Conservation (phyloP, 2,888 invertebrate genomes). For the Dasysyrphus albostriatus region DNA sequence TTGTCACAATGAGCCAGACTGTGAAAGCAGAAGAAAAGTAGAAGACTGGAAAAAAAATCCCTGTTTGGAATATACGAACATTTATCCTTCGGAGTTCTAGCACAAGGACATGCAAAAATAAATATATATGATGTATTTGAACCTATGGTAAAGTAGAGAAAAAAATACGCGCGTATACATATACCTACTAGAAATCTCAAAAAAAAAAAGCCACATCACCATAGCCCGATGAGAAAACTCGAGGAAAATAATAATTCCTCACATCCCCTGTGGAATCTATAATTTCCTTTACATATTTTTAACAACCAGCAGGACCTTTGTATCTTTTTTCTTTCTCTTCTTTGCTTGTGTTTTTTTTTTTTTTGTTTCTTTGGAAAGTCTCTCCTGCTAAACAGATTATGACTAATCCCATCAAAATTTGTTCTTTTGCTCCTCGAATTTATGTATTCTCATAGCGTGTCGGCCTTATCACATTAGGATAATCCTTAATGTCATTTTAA, state of each 20-base stretch:
- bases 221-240: slow-evolving; percentile 74
- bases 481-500: slow-evolving; percentile 76
- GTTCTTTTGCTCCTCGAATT: slow-evolving; percentile 58
- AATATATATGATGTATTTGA: slow-evolving; percentile 19
- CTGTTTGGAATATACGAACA: slow-evolving; percentile 62
- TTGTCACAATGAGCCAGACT: slow-evolving; percentile 75
- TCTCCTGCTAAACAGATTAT: slow-evolving; percentile 74
- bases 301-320: slow-evolving; percentile 68
- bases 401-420: slow-evolving; percentile 74
- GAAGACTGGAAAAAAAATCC: slow-evolving; percentile 33
- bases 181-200: slow-evolving; percentile 48
- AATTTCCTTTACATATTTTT: slow-evolving; percentile 66
- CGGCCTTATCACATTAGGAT: slow-evolving; percentile 76
- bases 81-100: slow-evolving; percentile 57
- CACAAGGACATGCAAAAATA: slow-evolving; percentile 70
- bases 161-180: slow-evolving; percentile 33
- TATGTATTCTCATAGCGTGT: slow-evolving; percentile 71
- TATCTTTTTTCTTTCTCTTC: slow-evolving; percentile 34
- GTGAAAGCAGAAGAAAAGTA: slow-evolving; percentile 46
- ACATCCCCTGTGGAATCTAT: slow-evolving; percentile 74
- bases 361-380: slow-evolving; percentile 55
- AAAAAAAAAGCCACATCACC: slow-evolving; percentile 55
- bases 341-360: slow-evolving; percentile 12
- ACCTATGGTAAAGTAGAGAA: slow-evolving; percentile 55
- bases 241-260: slow-evolving; percentile 74